Evolutionary conservation across 1,140 invertebrate species (phyloP), one percentile per base, ranked within the genome.

Genomic region (Drosophila mojavensis): DNA sequence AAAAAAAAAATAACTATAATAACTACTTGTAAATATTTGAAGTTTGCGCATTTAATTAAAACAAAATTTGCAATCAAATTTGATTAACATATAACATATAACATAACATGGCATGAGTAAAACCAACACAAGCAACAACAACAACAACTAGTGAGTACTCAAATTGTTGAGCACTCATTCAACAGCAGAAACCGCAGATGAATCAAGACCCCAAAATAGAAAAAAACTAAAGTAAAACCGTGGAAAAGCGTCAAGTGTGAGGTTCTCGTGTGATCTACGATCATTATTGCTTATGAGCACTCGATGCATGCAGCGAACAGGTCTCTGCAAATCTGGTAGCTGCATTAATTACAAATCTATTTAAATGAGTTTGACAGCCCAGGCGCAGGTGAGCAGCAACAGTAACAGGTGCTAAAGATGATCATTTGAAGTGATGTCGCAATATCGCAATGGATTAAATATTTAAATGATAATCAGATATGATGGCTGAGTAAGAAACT

Each of bases 11-110:
- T 79, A 84, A 84, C 83, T 82, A 79, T 75, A 59, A 72, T 56
- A 76, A 72, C 71, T 36, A 74, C 36, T 73, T 75, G 54, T 54
- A 75, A 64, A 64, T 60, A 75, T 84, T 84, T 78, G 47, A 78
- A 83, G 75, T 75, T 89, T 78, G 80, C 80, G 77, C 71, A 83
- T 82, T 88, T 89, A 89, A 89, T 89, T 80, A 81, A 83, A 78
- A 63, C n/a, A 39, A 71, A 68, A 74, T 65, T 67, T 84, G 84
- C 80, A 89, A 89, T 84, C 80, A 81, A 75, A 64, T 70, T 75
- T 81, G 78, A 89, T 89, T 89, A 90, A 79, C 84, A 89, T 88
- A 88, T 70, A 78, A n/a, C n/a, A n/a, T n/a, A n/a, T n/a, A n/a
- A n/a, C n/a, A n/a, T n/a, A n/a, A 73, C 56, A 77, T 63, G 65